Evolutionary conservation across 37 sponge, comb jelly and placozoan genomes (phyloP), one percentile per base, ranked within the genome.

Genomic region (Geodia barretti): DNA sequence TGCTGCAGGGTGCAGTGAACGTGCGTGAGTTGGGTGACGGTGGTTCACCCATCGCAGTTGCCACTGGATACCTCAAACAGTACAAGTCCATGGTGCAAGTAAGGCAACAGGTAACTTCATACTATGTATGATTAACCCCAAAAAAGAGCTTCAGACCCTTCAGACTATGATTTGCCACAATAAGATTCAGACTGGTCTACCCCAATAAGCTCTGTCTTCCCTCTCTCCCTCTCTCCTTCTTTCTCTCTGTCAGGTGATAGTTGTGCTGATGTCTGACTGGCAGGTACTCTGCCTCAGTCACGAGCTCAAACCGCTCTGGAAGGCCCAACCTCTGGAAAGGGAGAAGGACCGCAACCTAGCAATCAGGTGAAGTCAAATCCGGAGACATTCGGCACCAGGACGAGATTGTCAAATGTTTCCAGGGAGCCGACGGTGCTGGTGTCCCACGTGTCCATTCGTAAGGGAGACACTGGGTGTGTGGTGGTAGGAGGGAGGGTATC

Each of bases 41-140:
- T 1, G 63, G 33, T 1, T 35, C 70, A 59, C 83, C 83, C 25
- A 65, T 88, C 42, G 77, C 88, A 42, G 61, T 90, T 36, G 86
- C 70, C n/a, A 86, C 91, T 11, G 91, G 91, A 20, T 90, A 63
- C 74, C 73, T 86, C 1, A 54, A 62, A 60, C 41, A 54, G 33
- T 90, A 90, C 78, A 77, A 85, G 67, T 82, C 81, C 73, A 90
- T 90, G 91, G 39, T 86, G n/a, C 91, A 90, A 70, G 39, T 90
- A 23, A 69, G 91, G n/a, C n/a, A n/a, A n/a, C n/a, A n/a, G n/a
- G n/a, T n/a, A n/a, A n/a, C n/a, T n/a, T n/a, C n/a, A n/a, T n/a
- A n/a, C n/a, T n/a, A n/a, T n/a, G n/a, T n/a, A n/a, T n/a, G n/a
- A n/a, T n/a, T n/a, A n/a, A n/a, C n/a, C n/a, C n/a, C n/a, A n/a